phyloP scores from a whole-genome alignment of 2,113 vertebrate genomes.

The Hippopotamus amphibius region DNA sequence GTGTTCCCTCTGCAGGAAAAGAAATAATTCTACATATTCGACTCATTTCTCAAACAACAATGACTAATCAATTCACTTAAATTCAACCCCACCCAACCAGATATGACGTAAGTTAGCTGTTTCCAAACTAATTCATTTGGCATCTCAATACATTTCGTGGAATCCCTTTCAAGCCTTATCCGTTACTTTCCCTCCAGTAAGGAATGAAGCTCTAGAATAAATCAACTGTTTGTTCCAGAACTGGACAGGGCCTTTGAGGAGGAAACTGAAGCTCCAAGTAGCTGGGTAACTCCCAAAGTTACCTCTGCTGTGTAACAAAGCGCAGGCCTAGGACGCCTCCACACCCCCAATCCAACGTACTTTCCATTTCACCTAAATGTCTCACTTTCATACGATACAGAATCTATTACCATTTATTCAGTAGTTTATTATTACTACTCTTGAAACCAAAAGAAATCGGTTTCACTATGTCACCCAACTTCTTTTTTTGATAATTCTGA shows the following conservation, averaged over 20 bases:
- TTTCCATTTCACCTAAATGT: not conserved
- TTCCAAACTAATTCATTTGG: constrained; percentile 46
- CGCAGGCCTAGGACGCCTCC: not conserved
- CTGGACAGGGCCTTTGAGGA: not conserved
- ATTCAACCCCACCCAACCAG: not conserved
- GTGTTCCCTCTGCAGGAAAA: not conserved
- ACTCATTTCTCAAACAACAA: constrained; percentile 53
- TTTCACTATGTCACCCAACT: not conserved
- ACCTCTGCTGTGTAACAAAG: not conserved
- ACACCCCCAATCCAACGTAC: not conserved
- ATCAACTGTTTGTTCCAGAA: not conserved
- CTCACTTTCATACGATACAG: not conserved
- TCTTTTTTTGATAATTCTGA: constrained; percentile 27
- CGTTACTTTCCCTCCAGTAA: not conserved
- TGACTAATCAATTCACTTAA: constrained; percentile 11
- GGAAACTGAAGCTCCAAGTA: not conserved
- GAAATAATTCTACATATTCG: not conserved
- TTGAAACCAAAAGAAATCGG: constrained; percentile 20
- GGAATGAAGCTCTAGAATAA: not conserved
- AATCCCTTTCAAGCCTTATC: not conserved
- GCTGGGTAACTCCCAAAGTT: not conserved
- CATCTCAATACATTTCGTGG: not conserved
- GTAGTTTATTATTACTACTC: not conserved
- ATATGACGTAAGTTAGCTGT: not conserved
- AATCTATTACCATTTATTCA: not conserved